Base-by-base conservation (phyloP, 2,888 invertebrate genomes). In the Agrotis clavis region DNA sequence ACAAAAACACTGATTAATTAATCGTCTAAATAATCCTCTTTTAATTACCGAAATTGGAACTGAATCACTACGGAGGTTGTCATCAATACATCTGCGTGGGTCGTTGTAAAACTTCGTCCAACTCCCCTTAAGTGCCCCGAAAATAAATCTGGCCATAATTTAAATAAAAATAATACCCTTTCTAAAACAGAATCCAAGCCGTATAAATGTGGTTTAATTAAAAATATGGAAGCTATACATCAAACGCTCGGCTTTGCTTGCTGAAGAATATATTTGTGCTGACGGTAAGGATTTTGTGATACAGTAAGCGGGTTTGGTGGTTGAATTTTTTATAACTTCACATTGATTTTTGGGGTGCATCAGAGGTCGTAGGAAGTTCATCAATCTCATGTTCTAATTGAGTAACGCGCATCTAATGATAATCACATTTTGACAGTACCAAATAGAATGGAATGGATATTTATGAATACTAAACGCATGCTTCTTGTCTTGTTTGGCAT, bases 181-280 rank as follows among this genome's bases (percentile, higher is more conserved):
- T 63, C 48, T 78, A 65, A 77, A 82, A 82, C 76, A 64, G 67
- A 73, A 84, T 81, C 65, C 77, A 81, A 83, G 47, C 83, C 83
- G 67, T 81, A 83, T 51, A 85, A 85, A 84, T 83, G 83, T 64
- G 72, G 75, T 80, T 83, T 85, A 84, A 84, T 85, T 85, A 85
- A 85, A 84, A 85, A 47, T 62, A 74, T 61, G 70, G 79, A 83
- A 83, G 73, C 81, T 64, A 62, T 75, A 80, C 77, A 77, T 85
- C 81, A 84, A 83, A 77, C 71, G 62, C 67, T 41, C 48, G 25
- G 62, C 16, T 75, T 63, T 76, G 54, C 63, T 75, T 65, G 66
- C 63, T 54, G 67, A 79, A 74, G 60, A 79, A 79, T 79, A 76
- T 79, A 72, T 84, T 84, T 81, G 47, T 70, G 67, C 67, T 70